phyloP scores from a whole-genome alignment of 2,888 invertebrate genomes.

The Ophraella communa region DNA sequence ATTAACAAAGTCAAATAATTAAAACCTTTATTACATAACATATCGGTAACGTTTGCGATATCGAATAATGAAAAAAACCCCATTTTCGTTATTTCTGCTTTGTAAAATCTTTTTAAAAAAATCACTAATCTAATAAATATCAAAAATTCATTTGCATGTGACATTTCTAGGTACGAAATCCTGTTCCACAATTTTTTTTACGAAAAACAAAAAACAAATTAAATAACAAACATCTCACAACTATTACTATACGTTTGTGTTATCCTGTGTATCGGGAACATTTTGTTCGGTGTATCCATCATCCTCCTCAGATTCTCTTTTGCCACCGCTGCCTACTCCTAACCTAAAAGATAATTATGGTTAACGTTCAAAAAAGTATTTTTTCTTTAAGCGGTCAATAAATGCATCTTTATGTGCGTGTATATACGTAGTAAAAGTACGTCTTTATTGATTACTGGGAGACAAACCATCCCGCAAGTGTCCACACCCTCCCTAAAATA shows the following conservation, averaged over 20 bases:
- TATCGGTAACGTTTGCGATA: too few relatives aligned
- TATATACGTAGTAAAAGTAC: too few relatives aligned
- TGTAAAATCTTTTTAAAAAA: constrained; percentile 1
- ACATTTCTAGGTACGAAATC: constrained; percentile 4
- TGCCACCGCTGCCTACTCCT: constrained; percentile 26
- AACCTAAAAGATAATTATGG: constrained; percentile 1
- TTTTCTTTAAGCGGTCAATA: too few relatives aligned
- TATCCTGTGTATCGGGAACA: constrained; percentile 25
- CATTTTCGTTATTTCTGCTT: constrained; percentile 7
- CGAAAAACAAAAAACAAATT: neutral
- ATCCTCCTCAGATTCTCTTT: constrained; percentile 30
- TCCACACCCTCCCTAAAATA: too few relatives aligned
- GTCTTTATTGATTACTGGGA: too few relatives aligned
- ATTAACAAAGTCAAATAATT: too few relatives aligned
- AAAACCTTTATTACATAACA: too few relatives aligned
- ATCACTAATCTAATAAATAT: constrained; percentile 23
- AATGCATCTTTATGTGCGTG: too few relatives aligned
- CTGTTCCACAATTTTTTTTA: constrained; percentile 11
- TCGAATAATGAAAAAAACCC: constrained; percentile 3
- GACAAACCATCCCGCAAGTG: too few relatives aligned
- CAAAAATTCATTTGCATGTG: constrained; percentile 19
- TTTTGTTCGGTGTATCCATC: constrained; percentile 27
- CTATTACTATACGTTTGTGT: constrained; percentile 29
- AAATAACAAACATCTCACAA: constrained; percentile 3
- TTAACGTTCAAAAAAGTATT: too few relatives aligned